Evolutionary conservation across 2,888 invertebrate genomes (phyloP).

Genomic region (Nycteola revayana): DNA sequence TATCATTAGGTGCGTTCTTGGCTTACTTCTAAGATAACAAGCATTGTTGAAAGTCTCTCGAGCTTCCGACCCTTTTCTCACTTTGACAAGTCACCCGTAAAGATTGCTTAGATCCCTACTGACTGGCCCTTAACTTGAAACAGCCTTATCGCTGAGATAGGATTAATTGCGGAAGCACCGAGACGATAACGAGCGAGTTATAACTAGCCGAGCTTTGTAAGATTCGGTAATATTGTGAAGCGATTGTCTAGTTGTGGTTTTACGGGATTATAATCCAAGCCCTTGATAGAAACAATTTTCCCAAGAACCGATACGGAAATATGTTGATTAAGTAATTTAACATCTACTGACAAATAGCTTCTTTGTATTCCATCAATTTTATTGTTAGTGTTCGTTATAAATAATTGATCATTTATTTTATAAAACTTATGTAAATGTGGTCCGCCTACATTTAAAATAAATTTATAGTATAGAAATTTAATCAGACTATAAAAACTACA

Average conservation of each 20-base stretch:
- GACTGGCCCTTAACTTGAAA: conserved; percentile 77
- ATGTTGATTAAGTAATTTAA: too few relatives aligned
- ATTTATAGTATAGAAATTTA: too few relatives aligned
- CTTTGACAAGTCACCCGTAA: conserved; percentile 81
- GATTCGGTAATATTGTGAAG: conserved; percentile 30
- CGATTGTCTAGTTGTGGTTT: conserved; percentile 33
- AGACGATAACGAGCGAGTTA: conserved; percentile 70
- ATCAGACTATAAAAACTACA: too few relatives aligned
- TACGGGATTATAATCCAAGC: conserved; percentile 31
- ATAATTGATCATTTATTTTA: too few relatives aligned
- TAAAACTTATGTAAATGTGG: too few relatives aligned
- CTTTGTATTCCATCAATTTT: too few relatives aligned
- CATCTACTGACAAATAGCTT: too few relatives aligned
- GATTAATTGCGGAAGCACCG: conserved; percentile 80
- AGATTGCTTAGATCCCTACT: conserved; percentile 80
- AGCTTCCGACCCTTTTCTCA: conserved; percentile 77
- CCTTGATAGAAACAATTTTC: not conserved
- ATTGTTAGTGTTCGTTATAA: too few relatives aligned
- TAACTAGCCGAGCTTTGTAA: conserved; percentile 59
- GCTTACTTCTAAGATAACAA: conserved; percentile 79
- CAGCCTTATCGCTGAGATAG: conserved; percentile 74
- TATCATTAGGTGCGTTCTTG: conserved; percentile 75
- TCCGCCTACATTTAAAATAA: too few relatives aligned
- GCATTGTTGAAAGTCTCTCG: conserved; percentile 81
- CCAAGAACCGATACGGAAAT: not conserved